Base-by-base conservation (phyloP, 1,140 invertebrate genomes). In the Ericerus pela region DNA sequence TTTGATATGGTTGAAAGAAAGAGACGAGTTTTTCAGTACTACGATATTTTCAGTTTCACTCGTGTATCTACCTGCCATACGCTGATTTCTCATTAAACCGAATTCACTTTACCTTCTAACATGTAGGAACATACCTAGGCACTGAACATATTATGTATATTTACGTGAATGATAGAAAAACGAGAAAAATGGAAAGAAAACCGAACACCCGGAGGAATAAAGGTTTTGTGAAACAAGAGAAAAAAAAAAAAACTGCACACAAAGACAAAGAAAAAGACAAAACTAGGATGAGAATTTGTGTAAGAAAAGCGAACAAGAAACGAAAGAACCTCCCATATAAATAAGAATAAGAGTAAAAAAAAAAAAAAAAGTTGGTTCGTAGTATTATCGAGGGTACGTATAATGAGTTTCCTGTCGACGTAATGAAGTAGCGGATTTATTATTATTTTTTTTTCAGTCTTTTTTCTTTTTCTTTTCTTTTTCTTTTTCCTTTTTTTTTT, bases 341-440 rank as follows among this genome's bases (percentile, higher is more conserved):
- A 47, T 47, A 47, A 47, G 41, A 33, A 33, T 10, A n/a, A 33
- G n/a, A 33, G 30, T 10, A 33, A 33, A 33, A 33, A 47, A 41
- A 18, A 16, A 16, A 41, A 41, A 41, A 47, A 47, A 24, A 20
- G 41, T 24, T 24, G 20, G 41, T 24, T 24, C 41, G 22, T 22
- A 8, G 41, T 47, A 47, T 47, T 47, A 47, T 47, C 41, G 41
- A 47, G 41, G 41, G 41, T 47, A 47, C 41, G 41, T 47, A 47
- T 47, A 47, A 47, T 47, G 41, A 47, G 41, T 47, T 47, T 47
- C 41, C 41, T 47, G 41, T 47, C 41, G 41, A 47, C 26, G 41
- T 47, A 47, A 47, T 47, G 41, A 47, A 47, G 41, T 47, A 47
- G 41, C 41, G 41, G 41, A 47, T 47, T 47, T 47, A 47, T 47